Percentiles rank a stretch among this genome's conserved stretches.
Conservation (phyloP, 2,113 vertebrate genomes). For the Muntiacus muntjak region DNA sequence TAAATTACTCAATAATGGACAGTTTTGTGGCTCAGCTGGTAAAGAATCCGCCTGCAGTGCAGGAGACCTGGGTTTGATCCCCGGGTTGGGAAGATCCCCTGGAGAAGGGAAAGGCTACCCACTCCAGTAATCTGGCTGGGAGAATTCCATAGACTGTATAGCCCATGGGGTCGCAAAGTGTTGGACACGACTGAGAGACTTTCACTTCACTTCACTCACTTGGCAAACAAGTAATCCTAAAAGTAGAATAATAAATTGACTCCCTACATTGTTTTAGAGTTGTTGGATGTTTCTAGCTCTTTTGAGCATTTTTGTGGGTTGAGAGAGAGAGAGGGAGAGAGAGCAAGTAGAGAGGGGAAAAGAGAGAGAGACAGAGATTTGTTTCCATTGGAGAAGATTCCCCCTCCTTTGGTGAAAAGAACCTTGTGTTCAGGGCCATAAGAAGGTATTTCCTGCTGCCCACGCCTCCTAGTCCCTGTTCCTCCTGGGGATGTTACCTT, state of each 20-base stretch:
- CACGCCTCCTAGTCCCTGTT: no score
- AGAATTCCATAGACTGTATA: background rate
- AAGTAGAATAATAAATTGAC: background rate
- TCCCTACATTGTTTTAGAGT: background rate
- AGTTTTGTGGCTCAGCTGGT: background rate
- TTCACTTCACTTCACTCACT: background rate
- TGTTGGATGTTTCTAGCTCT: background rate
- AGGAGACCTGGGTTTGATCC: background rate
- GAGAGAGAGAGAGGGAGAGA: background rate
- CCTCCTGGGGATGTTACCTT: background rate
- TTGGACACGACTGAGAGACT: background rate
- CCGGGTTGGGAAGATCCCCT: background rate
- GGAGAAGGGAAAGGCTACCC: background rate
- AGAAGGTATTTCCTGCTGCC: background rate
- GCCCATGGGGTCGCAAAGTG: background rate
- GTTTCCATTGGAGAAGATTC: background rate
- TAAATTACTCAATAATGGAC: background rate
- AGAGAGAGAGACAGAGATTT: background rate
- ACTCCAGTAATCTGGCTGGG: background rate
- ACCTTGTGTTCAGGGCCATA: background rate
- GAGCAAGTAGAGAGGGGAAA: background rate
- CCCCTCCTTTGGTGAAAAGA: background rate
- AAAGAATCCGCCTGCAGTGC: background rate
- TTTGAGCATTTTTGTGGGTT: constrained; percentile 32
- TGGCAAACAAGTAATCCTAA: background rate